These are phyloP conservation scores for Holothuria glaberrima DNA, from an alignment of 35 echinoderm and acorn worm species.

Conservation along the genomic window DNA sequence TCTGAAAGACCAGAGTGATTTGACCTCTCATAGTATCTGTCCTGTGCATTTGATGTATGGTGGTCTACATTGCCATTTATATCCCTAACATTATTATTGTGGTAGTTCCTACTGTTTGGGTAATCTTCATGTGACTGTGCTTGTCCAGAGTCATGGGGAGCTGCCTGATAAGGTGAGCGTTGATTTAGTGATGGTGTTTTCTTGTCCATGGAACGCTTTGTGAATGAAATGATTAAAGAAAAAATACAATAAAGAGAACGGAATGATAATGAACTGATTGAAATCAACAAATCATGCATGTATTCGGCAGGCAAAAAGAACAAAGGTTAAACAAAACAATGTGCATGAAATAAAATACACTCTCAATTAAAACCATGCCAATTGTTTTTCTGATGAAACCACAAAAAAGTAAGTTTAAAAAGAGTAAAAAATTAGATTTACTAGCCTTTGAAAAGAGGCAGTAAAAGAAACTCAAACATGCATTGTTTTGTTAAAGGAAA, in stretches of 20 bases:
- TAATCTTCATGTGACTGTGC: slow-evolving; percentile 13
- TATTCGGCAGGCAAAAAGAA: neutral
- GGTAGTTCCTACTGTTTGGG: slow-evolving; percentile 4
- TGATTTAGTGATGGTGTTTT: slow-evolving; percentile 51
- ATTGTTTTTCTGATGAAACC: too few relatives aligned
- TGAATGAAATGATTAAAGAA: slow-evolving; percentile 60
- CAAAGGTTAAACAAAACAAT: slow-evolving; percentile 32
- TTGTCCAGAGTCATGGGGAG: slow-evolving; percentile 21
- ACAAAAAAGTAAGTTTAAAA: too few relatives aligned
- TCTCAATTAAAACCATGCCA: slow-evolving; percentile 29
- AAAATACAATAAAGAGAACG: slow-evolving; percentile 51
- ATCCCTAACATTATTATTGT: slow-evolving; percentile 10
- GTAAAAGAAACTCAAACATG: too few relatives aligned
- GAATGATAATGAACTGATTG: slow-evolving; percentile 43
- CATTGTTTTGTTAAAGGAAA: too few relatives aligned
- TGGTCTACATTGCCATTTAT: neutral
- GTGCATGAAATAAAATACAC: slow-evolving; percentile 34
- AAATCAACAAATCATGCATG: slow-evolving; percentile 35
- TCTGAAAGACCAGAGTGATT: too few relatives aligned
- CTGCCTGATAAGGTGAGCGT: slow-evolving; percentile 25
- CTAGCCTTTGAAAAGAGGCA: too few relatives aligned
- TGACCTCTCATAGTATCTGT: neutral
- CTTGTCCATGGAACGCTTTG: slow-evolving; percentile 58
- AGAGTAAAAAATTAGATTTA: too few relatives aligned
- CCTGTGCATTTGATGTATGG: slow-evolving; percentile 2